These are phyloP conservation scores for Drosophila nigritarsus DNA, from an alignment of 2,888 invertebrate genomes.

Conservation along the genomic window DNA sequence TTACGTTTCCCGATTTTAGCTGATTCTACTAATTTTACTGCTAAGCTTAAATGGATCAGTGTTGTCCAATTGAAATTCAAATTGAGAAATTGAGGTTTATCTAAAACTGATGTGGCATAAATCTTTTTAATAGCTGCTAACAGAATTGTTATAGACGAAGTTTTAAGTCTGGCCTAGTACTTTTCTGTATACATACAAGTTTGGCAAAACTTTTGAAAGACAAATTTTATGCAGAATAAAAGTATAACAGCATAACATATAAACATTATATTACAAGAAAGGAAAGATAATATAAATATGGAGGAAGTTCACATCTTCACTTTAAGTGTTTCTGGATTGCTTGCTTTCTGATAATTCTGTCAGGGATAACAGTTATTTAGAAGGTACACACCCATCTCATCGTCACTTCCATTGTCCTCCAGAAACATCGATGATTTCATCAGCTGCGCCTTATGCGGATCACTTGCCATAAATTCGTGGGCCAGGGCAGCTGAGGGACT, in stretches of 20 bases:
- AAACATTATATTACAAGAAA: neutral
- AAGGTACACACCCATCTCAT: conserved; percentile 68
- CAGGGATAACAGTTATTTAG: neutral
- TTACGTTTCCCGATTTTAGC: neutral
- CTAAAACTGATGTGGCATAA: neutral
- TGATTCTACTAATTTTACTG: neutral
- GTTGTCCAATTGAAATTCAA: neutral
- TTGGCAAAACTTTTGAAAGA: neutral
- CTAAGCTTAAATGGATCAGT: neutral
- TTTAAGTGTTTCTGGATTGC: neutral
- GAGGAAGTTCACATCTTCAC: neutral
- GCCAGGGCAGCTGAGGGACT: conserved; percentile 89
- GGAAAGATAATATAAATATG: neutral
- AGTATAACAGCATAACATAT: neutral
- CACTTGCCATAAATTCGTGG: conserved; percentile 87
- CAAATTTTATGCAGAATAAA: neutral
- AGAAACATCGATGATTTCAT: conserved; percentile 92
- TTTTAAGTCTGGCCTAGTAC: neutral
- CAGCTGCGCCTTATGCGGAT: conserved; percentile 90
- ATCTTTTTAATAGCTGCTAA: neutral
- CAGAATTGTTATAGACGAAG: no score
- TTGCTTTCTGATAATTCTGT: neutral
- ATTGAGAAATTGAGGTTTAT: neutral
- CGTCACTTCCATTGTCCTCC: conserved; percentile 78
- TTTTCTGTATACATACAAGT: neutral